A percentile compares a stretch with the other conserved stretches of the same genome.
Conservation (phyloP, 2,888 invertebrate species). For the Sinohyriopsis cumingii region DNA sequence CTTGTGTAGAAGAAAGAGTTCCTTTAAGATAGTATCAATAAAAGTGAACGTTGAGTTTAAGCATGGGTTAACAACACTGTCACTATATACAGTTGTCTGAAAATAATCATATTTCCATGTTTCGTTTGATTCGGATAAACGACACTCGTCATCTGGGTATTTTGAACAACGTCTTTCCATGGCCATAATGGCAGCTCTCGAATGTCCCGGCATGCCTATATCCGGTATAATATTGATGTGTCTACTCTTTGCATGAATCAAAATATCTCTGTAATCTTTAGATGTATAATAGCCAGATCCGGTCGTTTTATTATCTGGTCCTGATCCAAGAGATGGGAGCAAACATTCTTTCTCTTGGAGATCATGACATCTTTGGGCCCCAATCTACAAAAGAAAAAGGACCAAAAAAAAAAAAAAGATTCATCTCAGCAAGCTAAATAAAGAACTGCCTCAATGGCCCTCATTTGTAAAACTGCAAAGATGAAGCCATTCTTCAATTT, state of each 20-base stretch:
- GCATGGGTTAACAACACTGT: conserved; percentile 55
- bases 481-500: too few species aligned
- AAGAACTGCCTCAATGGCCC: too few species aligned
- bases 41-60: conserved; percentile 42
- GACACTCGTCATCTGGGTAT: conserved; percentile 36
- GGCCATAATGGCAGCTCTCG: conserved; percentile 60
- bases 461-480: too few species aligned
- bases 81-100: conserved; percentile 49
- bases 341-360: conserved; percentile 36
- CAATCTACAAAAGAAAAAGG: conserved; percentile 16
- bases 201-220: conserved; percentile 63
- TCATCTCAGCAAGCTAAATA: background rate
- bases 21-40: conserved; percentile 22
- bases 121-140: conserved; percentile 40
- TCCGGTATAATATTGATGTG: conserved; percentile 65
- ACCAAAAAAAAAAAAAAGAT: too few species aligned
- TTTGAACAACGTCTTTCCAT: conserved; percentile 52
- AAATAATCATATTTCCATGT: conserved; percentile 48
- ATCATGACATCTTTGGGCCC: conserved; percentile 44
- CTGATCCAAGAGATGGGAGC: conserved; percentile 52
- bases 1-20: conserved; percentile 27
- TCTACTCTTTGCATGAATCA: conserved; percentile 43
- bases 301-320: conserved; percentile 33
- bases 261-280: conserved; percentile 52
- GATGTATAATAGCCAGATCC: conserved; percentile 51